Base-by-base conservation (phyloP, 2,888 invertebrate species). In the Drepana falcataria region DNA sequence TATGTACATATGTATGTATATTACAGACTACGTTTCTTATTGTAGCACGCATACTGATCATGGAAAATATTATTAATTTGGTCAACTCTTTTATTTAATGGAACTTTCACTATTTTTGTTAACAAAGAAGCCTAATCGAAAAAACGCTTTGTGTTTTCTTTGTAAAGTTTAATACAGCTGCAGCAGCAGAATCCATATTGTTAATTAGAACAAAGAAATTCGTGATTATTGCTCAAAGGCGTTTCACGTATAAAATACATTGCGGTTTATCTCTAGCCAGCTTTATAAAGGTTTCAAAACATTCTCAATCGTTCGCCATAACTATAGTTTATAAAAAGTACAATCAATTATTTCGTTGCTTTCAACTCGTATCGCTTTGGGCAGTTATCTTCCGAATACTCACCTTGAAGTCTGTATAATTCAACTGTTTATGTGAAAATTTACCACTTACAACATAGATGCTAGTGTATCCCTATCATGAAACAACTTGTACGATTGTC, bases 261-360 rank as follows among this genome's bases (percentile, higher is more conserved):
- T 9, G 44, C 6, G 9, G 44, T 44, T 44, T 44, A 9, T 44
- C 9, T 44, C 9, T 9, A 44, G 44, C 44, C 44, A 44, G 44
- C 44, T 44, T 44, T 44, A 44, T 44, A 2, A 9, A 44, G 44
- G 44, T 44, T 44, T 9, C 44, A 44, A 44, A 44, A 44, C 9
- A 34, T 51, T 51, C 51, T 3, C 40, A 7, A 40, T 51, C 51
- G 51, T 51, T 40, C 52, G 55, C 48, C 54, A 59, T 61, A 53
- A 77, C 69, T 70, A 75, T 68, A 59, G 63, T 55, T 57, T 59
- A 70, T 69, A 77, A 78, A 80, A 76, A 76, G 64, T 54, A 53
- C 73, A 80, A 81, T 79, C 75, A 80, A 79, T 80, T 75, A 76
- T 72, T 73, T 68, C 69, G 71, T 70, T 68, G 69, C 64, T 75